Percentiles rank a stretch among this genome's conserved stretches.
These are phyloP conservation scores for Aphis gossypii DNA, from an alignment of 1,140 invertebrate genomes.

Conservation along the genomic window DNA sequence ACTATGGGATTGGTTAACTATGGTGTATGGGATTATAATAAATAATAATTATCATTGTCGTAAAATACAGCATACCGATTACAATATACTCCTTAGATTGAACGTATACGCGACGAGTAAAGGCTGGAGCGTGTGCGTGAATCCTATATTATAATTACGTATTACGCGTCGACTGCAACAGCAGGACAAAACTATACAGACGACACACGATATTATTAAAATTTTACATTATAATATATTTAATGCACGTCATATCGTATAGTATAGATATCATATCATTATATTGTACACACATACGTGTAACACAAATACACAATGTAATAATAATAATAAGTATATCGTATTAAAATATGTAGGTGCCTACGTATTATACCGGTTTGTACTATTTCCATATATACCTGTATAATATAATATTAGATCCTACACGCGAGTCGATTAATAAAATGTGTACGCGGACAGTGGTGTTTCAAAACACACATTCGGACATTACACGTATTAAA, in stretches of 20 bases:
- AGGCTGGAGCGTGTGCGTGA: background rate
- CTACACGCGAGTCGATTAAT: background rate
- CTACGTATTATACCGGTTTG: background rate
- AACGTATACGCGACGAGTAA: background rate
- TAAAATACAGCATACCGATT: background rate
- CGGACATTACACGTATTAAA: background rate
- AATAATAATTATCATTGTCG: background rate
- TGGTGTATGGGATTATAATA: too few species aligned
- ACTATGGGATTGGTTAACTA: too few species aligned
- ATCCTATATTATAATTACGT: background rate
- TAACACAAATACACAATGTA: background rate
- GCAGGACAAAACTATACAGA: background rate
- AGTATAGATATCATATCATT: background rate
- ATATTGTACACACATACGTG: background rate
- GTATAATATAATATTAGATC: background rate
- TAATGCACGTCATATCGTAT: background rate
- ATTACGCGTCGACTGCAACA: background rate
- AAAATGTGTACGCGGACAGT: background rate
- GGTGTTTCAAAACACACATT: constrained; percentile 34
- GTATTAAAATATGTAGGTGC: background rate
- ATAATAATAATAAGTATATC: background rate
- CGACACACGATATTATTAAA: background rate
- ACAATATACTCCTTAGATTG: background rate
- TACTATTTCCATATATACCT: background rate
- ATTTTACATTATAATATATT: background rate